These are phyloP conservation scores for Noctua janthe DNA, from an alignment of 2,888 invertebrate species.

Conservation along the genomic window DNA sequence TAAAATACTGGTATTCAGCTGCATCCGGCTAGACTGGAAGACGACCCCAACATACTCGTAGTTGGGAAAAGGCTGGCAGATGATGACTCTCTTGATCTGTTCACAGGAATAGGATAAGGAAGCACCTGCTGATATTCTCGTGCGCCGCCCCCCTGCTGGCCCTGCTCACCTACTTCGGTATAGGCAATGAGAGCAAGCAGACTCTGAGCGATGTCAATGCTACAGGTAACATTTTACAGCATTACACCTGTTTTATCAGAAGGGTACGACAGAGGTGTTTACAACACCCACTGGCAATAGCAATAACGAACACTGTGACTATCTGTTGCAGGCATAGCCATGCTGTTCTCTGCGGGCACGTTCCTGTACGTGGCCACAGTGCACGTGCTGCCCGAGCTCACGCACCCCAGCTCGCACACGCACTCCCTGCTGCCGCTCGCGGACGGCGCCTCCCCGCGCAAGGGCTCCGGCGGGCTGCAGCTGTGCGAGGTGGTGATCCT, in stretches of 20 bases:
- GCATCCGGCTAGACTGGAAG: neutral
- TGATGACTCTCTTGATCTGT: neutral
- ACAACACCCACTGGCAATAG: no score
- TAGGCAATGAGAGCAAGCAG: constrained; percentile 98
- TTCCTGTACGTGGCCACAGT: constrained; percentile 99
- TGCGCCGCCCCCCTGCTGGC: constrained; percentile 97
- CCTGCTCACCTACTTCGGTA: constrained; percentile 97
- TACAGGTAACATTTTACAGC: constrained; percentile 91
- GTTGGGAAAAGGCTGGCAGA: neutral
- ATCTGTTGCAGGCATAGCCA: constrained; percentile 93
- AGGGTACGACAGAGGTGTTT: neutral
- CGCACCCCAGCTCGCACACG: constrained; percentile 87
- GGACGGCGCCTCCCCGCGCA: constrained; percentile 77
- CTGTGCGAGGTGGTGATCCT: constrained; percentile 95
- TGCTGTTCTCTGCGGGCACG: constrained; percentile 99
- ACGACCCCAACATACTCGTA: neutral
- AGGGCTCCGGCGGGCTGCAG: constrained; percentile 90
- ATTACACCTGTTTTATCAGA: neutral
- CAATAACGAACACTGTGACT: neutral
- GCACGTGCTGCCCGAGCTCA: constrained; percentile 98
- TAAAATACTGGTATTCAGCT: neutral
- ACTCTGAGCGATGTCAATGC: constrained; percentile 96
- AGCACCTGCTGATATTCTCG: constrained; percentile 97
- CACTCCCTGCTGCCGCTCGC: constrained; percentile 82
- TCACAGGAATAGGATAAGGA: constrained; percentile 93